Conservation (phyloP, 92 coral and sea anemone species). For the Chrysogorgia sp. region DNA sequence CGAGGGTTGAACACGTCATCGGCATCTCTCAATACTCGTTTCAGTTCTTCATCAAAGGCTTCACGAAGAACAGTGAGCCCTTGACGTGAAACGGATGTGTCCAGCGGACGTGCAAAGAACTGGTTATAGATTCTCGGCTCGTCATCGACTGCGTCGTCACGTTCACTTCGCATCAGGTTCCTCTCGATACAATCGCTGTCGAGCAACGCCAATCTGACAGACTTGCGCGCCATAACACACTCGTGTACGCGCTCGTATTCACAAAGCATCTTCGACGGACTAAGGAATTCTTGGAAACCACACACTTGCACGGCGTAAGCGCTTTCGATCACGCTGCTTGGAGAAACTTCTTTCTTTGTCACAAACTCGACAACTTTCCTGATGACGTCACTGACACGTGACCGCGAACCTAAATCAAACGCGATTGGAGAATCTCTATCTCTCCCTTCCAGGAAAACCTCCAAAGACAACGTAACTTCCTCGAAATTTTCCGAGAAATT, state of each 20-base stretch:
- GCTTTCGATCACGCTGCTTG: constrained; percentile 48
- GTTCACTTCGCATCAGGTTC: constrained; percentile 71
- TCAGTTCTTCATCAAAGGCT: constrained; percentile 78
- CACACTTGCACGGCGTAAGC: constrained; percentile 84
- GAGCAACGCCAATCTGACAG: constrained; percentile 76
- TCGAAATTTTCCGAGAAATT: constrained; percentile 9
- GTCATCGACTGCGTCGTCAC: constrained; percentile 74
- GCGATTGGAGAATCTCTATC: constrained; percentile 71
- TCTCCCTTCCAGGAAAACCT: constrained; percentile 58
- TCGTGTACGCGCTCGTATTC: constrained; percentile 91
- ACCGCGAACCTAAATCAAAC: constrained; percentile 67
- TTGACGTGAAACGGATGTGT: constrained; percentile 83
- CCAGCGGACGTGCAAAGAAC: constrained; percentile 85
- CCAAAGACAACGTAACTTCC: constrained; percentile 12
- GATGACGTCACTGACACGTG: constrained; percentile 68
- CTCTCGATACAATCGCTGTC: constrained; percentile 86
- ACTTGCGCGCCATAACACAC: constrained; percentile 75
- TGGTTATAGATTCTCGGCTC: constrained; percentile 84
- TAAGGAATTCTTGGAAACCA: constrained; percentile 89
- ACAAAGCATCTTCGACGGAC: constrained; percentile 71
- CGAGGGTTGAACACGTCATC: constrained; percentile 65
- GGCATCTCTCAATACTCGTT: constrained; percentile 71
- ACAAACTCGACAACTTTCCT: constrained; percentile 70
- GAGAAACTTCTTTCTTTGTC: constrained; percentile 57
- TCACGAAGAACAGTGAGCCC: constrained; percentile 84